Base-by-base conservation (phyloP, 1,140 invertebrate genomes). In the Ericerus pela region DNA sequence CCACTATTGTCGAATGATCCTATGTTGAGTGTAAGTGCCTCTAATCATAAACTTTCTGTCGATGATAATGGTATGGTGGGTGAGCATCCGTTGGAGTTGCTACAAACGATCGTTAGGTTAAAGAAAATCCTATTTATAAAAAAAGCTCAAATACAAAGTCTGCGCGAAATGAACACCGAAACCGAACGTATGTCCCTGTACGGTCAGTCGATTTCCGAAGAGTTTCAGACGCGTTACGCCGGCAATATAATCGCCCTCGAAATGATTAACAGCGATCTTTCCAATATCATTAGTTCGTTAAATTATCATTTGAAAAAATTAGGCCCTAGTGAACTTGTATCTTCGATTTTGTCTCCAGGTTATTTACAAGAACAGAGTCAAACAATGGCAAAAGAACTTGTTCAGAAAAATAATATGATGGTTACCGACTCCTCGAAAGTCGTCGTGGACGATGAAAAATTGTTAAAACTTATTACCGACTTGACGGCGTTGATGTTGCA, bases 221-320 rank as follows among this genome's bases (percentile, higher is more conserved):
- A 94, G 63, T 96, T 95, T 69, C 86, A 94, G 69, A 79, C 81
- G 62, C 79, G 79, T 65, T 98, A 98, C 72, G 92, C 93, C 10
- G 78, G 79, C 26, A 79, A 86, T 62, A 80, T 97, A 1, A 79
- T 96, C 51, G 88, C 94, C 60, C 76, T 98, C 55, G 93, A 96
- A 64, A 83, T 82, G 62, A 80, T 97, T 68, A 96, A 98, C 70
- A 76, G 77, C 58, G 86, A 92, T 68, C 76, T 97, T 22, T 82
- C 88, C 68, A 79, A 85, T 31, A 85, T 56, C 5, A 59, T 56
- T 27, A 52, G 54, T 33, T 24, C 38, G 4, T 33, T 55, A 41
- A 59, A 33, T 52, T 30, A 56, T 37, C 29, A 55, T 52, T 51
- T 55, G 31, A 56, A 59, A 53, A 12, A 56, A 33, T 51, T 55